Evolutionary conservation across 2,888 invertebrate species (phyloP), one percentile per base, ranked within the genome.

Genomic region (Ethmia dodecea): DNA sequence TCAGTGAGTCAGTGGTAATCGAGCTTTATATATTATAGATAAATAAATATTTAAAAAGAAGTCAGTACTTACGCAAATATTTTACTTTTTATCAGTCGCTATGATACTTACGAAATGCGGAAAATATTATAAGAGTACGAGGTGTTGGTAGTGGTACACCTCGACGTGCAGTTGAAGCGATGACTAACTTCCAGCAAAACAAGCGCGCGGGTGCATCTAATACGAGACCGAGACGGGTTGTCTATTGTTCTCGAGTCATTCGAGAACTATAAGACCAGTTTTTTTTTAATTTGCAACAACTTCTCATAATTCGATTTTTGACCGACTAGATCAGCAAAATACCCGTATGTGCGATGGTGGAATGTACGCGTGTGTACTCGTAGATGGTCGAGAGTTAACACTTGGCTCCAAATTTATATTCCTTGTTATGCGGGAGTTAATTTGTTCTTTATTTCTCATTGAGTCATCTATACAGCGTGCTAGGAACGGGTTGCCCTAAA

Each of bases 261-360:
- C 22, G 22, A 22, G 12, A 31, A 31, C 31, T 12, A 31, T 22
- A 31, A 22, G 22, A 20, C 20, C 22, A 20, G n/a, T 5, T 28
- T 22, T 31, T 31, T 31, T 31, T 31, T 31, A 15, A 20, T 13
- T 22, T 31, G 31, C 24, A 22, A 31, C 31, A 31, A 20, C 24
- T 31, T 31, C 11, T 20, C 14, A 10, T n/a, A 31, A 31, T 9
- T 13, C 12, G 24, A 22, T 31, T 31, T 31, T 22, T 18, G 30
- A 20, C 20, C 13, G 31, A 13, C 31, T 22, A 31, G 31, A 22
- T 20, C 5, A 5, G 13, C 31, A 31, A 31, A 31, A 31, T 31
- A 31, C 20, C 31, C 31, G 2, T 31, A 31, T 31, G 31, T 31
- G 22, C 31, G 22, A n/a, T n/a, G n/a, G n/a, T n/a, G n/a, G n/a